Conservation (phyloP, 2,888 invertebrate genomes). For the Sinohyriopsis cumingii region DNA sequence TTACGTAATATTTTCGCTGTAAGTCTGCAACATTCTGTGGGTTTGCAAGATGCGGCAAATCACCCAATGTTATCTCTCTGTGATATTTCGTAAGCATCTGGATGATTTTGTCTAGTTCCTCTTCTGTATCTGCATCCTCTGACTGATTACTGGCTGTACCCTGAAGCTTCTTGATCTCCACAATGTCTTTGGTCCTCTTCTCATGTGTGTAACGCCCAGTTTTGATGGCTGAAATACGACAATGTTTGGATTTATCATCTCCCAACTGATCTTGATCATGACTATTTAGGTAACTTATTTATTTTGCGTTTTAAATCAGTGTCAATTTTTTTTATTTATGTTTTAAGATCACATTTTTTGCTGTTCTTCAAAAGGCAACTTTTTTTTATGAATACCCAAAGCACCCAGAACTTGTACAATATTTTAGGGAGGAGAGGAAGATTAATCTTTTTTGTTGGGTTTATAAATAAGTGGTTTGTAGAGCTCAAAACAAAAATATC, state of each 20-base stretch:
- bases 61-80: not conserved
- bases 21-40: not conserved
- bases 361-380: too few species aligned
- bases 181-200: constrained; percentile 65
- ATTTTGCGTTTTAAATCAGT: too few species aligned
- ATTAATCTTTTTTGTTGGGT: too few species aligned
- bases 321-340: too few species aligned
- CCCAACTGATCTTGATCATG: not conserved
- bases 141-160: constrained; percentile 7
- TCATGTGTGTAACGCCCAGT: constrained; percentile 68
- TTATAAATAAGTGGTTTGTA: too few species aligned
- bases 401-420: too few species aligned
- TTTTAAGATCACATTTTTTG: too few species aligned
- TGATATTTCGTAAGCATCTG: constrained; percentile 5
- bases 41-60: not conserved
- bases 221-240: constrained; percentile 61
- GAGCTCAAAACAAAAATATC: too few species aligned
- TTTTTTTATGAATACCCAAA: too few species aligned
- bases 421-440: too few species aligned
- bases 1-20: constrained; percentile 11
- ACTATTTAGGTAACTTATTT: too few species aligned
- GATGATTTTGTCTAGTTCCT: constrained; percentile 20
- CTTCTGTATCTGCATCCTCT: constrained; percentile 2
- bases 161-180: constrained; percentile 61
- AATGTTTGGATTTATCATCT: not conserved